A percentile compares a stretch with the other conserved stretches of the same genome.
These are phyloP conservation scores for Lindbergichthys nudifrons DNA, from an alignment of 2,797 vertebrate species.

Conservation along the genomic window DNA sequence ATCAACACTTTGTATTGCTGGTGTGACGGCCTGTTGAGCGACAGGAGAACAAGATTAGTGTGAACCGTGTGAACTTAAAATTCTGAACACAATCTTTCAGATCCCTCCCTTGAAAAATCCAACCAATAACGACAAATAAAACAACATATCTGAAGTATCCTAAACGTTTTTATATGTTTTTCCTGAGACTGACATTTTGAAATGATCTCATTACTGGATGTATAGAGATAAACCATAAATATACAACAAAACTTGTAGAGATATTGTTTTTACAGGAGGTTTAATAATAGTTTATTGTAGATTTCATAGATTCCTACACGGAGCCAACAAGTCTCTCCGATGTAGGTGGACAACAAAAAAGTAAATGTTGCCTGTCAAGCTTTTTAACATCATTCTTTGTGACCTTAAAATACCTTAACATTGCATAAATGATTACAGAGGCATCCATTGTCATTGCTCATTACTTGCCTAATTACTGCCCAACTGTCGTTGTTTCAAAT, in stretches of 20 bases:
- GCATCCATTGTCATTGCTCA: slow-evolving; percentile 79
- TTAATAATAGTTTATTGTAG: slow-evolving; percentile 22
- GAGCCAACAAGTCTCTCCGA: slow-evolving; percentile 14
- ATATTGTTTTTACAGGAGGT: slow-evolving; percentile 4
- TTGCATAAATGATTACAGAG: slow-evolving; percentile 60
- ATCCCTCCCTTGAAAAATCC: neutral
- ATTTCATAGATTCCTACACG: neutral
- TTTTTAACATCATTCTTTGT: slow-evolving; percentile 46
- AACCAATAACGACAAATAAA: neutral
- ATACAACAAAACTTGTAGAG: neutral
- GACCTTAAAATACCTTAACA: slow-evolving; percentile 45
- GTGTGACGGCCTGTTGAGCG: neutral
- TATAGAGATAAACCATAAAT: neutral
- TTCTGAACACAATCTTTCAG: neutral
- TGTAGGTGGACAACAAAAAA: slow-evolving; percentile 9
- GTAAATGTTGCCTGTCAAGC: slow-evolving; percentile 22
- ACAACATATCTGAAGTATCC: neutral
- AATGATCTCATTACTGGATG: slow-evolving; percentile 2
- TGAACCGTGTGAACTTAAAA: neutral
- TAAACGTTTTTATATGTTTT: neutral
- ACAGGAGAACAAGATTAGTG: neutral
- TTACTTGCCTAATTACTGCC: slow-evolving; percentile 83
- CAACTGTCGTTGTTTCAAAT: slow-evolving; percentile 80
- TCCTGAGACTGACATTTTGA: neutral
- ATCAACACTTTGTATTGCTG: neutral